phyloP scores from a whole-genome alignment of 1,140 invertebrate genomes.

The Sarcophaga bullata region DNA sequence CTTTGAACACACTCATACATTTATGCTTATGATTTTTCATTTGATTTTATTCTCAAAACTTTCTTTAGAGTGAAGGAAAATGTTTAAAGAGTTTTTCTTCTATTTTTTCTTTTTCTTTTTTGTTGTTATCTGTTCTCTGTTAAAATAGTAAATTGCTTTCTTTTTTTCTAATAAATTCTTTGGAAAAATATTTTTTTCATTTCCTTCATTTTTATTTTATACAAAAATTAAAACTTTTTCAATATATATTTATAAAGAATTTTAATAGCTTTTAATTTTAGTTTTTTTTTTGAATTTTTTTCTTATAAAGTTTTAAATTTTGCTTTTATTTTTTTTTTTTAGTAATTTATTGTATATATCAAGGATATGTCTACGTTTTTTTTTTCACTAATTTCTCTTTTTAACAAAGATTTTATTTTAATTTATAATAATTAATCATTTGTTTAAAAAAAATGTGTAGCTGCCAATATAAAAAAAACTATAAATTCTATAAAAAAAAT shows the following conservation, averaged over 20 bases:
- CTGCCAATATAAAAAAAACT: conserved; percentile 34
- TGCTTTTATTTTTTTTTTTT: conserved; percentile 28
- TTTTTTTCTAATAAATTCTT: conserved; percentile 41
- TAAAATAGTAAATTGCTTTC: conserved; percentile 35
- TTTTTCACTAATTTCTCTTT: conserved; percentile 44
- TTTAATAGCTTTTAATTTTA: conserved; percentile 52
- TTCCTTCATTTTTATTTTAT: conserved; percentile 7
- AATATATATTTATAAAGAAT: conserved; percentile 1
- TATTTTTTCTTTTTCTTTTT: no score
- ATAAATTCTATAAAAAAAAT: conserved; percentile 17
- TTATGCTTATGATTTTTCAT: conserved; percentile 10
- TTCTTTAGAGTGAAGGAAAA: conserved; percentile 8
- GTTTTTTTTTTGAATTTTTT: conserved; percentile 42
- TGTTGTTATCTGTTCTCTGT: not conserved
- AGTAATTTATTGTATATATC: conserved; percentile 63
- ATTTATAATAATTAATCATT: conserved; percentile 29
- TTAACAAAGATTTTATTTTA: conserved; percentile 22
- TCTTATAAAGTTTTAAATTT: not conserved
- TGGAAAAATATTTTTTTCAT: conserved; percentile 36
- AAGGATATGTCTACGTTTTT: conserved; percentile 65
- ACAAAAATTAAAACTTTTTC: conserved; percentile 26
- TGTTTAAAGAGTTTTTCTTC: conserved; percentile 8
- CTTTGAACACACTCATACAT: conserved; percentile 38
- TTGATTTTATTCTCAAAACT: conserved; percentile 39
- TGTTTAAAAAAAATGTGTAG: conserved; percentile 25